Percentiles rank a stretch among this genome's conserved stretches.
phyloP scores from a whole-genome alignment of 1,140 invertebrate genomes.

The Matsumurasca onukii region DNA sequence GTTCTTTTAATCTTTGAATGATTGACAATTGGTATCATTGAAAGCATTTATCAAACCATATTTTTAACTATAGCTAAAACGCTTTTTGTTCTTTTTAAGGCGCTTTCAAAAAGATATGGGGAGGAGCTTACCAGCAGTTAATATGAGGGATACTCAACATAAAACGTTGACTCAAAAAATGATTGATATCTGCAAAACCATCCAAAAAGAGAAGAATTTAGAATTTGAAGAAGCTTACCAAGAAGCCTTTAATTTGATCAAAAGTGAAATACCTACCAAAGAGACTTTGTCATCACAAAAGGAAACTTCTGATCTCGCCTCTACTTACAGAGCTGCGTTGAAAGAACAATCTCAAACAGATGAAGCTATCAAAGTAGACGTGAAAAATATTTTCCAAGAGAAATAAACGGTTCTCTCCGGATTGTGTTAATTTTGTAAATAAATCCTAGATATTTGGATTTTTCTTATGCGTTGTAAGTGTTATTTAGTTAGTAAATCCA shows the following conservation, averaged over 20 bases:
- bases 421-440: conserved; percentile 13
- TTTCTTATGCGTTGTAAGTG: too few species aligned
- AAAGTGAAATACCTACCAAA: not conserved
- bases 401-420: not conserved
- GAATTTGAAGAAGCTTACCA: conserved; percentile 19
- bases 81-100: too few species aligned
- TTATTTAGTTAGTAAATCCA: too few species aligned
- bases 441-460: too few species aligned
- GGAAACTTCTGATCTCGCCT: not conserved
- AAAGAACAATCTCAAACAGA: conserved; percentile 9
- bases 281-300: not conserved
- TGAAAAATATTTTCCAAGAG: conserved; percentile 29
- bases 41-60: too few species aligned
- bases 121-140: conserved; percentile 7
- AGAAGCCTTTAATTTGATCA: conserved; percentile 15
- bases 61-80: too few species aligned
- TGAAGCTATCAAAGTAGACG: conserved; percentile 4
- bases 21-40: too few species aligned
- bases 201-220: conserved; percentile 16
- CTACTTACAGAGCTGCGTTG: conserved; percentile 6
- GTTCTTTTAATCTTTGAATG: too few species aligned
- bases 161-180: conserved; percentile 13
- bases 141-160: conserved; percentile 12
- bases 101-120: conserved; percentile 30
- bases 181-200: not conserved